Percentiles rank a stretch among this genome's conserved stretches.
phyloP scores from a whole-genome alignment of 2,797 vertebrate species.

The Sparidentex hasta region DNA sequence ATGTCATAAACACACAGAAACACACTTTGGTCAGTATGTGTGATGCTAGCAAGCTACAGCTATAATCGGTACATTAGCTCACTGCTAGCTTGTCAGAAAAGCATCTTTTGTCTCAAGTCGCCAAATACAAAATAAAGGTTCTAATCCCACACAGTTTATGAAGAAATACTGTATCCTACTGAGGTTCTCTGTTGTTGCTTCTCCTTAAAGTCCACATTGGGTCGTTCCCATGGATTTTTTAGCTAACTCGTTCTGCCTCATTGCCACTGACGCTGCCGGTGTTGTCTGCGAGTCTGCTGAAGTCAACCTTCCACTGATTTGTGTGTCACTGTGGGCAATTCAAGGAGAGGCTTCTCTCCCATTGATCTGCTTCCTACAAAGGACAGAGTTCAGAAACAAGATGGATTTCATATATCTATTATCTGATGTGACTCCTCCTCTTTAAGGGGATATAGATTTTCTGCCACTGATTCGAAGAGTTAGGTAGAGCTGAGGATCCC shows the following conservation, averaged over 20 bases:
- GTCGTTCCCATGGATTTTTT: not conserved
- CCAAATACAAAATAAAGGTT: not conserved
- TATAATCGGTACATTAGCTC: too few relatives aligned
- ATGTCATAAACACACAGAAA: not conserved
- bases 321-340: conserved; percentile 77
- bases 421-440: conserved; percentile 84
- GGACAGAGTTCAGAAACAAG: conserved; percentile 83
- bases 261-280: not conserved
- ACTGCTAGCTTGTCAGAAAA: too few relatives aligned
- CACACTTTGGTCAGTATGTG: not conserved
- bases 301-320: conserved; percentile 59
- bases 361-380: conserved; percentile 84
- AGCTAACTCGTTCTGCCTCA: not conserved
- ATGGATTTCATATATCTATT: conserved; percentile 89
- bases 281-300: not conserved
- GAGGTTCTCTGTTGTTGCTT: not conserved
- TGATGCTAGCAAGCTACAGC: too few relatives aligned
- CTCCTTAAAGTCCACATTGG: not conserved
- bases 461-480: conserved; percentile 81
- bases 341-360: conserved; percentile 68
- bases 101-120: too few relatives aligned
- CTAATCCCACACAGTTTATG: not conserved
- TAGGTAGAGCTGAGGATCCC: conserved; percentile 59
- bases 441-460: conserved; percentile 86
- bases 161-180: not conserved